Evolutionary conservation across 2,888 invertebrate genomes (phyloP).

Genomic region (Galerucella nymphaeae): DNA sequence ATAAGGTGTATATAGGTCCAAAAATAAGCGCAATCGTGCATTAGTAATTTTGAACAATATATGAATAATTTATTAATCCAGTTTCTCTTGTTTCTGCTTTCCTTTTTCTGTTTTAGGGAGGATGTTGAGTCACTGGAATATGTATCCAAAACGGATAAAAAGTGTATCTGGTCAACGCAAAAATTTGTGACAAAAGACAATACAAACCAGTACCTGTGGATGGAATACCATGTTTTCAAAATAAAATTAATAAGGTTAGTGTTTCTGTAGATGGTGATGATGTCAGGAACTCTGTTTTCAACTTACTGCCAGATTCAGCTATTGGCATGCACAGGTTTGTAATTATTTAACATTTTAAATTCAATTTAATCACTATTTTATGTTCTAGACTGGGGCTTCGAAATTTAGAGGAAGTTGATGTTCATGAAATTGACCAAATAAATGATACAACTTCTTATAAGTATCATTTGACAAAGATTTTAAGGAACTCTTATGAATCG

Average conservation of each 20-base stretch:
- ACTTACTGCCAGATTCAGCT: too few relatives aligned
- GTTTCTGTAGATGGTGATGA: too few relatives aligned
- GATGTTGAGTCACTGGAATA: too few relatives aligned
- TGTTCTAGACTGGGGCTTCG: neutral
- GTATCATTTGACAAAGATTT: too few relatives aligned
- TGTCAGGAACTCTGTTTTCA: too few relatives aligned
- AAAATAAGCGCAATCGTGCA: neutral
- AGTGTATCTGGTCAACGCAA: too few relatives aligned
- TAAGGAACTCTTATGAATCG: too few relatives aligned
- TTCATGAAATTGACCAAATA: neutral
- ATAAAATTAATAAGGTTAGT: neutral
- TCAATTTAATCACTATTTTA: too few relatives aligned
- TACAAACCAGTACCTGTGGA: neutral
- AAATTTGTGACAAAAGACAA: conserved; percentile 12
- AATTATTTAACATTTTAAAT: conserved; percentile 8
- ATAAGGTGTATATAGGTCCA: neutral
- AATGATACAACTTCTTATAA: neutral
- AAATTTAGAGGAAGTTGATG: neutral
- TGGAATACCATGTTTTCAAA: conserved; percentile 12
- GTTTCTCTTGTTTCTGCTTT: neutral
- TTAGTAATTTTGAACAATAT: conserved; percentile 8
- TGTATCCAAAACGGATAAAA: conserved; percentile 15
- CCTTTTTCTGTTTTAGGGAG: too few relatives aligned
- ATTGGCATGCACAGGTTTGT: conserved; percentile 20
- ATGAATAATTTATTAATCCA: conserved; percentile 1